Conservation (phyloP, 2,888 invertebrate species). For the Sisyra terminalis region DNA sequence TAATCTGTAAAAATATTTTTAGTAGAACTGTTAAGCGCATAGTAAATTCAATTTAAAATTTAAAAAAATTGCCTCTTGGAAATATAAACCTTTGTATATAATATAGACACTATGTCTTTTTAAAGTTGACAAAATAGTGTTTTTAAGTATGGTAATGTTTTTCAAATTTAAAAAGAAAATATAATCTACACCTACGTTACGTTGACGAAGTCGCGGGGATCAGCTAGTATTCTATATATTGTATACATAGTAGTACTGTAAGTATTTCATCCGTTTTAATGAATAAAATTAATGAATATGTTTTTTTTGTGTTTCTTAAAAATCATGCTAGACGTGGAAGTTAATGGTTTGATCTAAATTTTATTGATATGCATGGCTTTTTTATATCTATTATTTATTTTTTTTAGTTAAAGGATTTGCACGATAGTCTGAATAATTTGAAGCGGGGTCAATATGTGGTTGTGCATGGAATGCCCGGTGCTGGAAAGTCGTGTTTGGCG, state of each 20-base stretch:
- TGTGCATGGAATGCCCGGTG: constrained; percentile 60
- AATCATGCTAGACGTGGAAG: neutral
- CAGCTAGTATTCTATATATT: too few relatives aligned
- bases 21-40: too few relatives aligned
- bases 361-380: neutral
- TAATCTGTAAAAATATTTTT: too few relatives aligned
- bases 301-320: neutral
- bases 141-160: too few relatives aligned
- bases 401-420: constrained; percentile 33
- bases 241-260: constrained; percentile 25
- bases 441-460: constrained; percentile 38
- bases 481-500: constrained; percentile 52
- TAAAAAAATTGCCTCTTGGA: too few relatives aligned
- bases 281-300: neutral
- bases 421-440: constrained; percentile 28
- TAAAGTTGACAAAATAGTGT: too few relatives aligned
- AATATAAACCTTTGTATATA: too few relatives aligned
- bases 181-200: too few relatives aligned
- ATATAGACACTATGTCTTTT: too few relatives aligned
- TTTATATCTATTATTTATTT: neutral
- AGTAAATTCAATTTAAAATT: too few relatives aligned
- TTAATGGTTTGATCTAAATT: neutral
- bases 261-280: constrained; percentile 1
- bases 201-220: too few relatives aligned
- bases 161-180: too few relatives aligned